phyloP scores from a whole-genome alignment of 2,888 invertebrate genomes.

The Melipona bicolor region DNA sequence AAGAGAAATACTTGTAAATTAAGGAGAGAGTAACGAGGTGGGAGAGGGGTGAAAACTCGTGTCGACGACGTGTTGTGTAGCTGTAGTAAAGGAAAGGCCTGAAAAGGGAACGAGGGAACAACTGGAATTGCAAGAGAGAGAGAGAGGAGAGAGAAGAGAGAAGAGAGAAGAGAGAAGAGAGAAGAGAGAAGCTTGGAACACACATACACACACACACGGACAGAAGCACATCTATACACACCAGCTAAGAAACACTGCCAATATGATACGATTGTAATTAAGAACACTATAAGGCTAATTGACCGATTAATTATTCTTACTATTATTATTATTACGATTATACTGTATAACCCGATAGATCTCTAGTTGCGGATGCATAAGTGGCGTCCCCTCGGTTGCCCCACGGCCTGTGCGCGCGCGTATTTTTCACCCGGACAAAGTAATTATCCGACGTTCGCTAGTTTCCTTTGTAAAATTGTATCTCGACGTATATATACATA shows the following conservation, averaged over 20 bases:
- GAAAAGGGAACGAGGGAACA: neutral
- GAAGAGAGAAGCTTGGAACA: neutral
- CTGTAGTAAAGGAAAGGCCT: conserved; percentile 10
- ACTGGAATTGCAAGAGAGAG: neutral
- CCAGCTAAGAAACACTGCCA: conserved; percentile 84
- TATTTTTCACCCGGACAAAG: neutral
- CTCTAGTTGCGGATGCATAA: conserved; percentile 63
- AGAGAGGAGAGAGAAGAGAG: no score
- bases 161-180: no score
- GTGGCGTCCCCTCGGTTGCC: conserved; percentile 26
- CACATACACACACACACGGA: conserved; percentile 63
- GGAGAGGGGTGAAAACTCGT: conserved; percentile 30
- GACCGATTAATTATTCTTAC: conserved; percentile 75
- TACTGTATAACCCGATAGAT: conserved; percentile 69
- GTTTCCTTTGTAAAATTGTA: conserved; percentile 10
- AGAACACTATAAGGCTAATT: conserved; percentile 71
- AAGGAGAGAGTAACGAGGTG: conserved; percentile 22
- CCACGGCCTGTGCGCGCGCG: neutral
- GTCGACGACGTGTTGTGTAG: conserved; percentile 67
- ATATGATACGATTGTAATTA: conserved; percentile 82
- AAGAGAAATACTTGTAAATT: conserved; percentile 75
- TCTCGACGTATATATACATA: neutral
- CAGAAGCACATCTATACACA: conserved; percentile 77
- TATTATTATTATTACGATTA: conserved; percentile 70
- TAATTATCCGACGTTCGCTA: neutral